A percentile compares a stretch with the other conserved stretches of the same genome.
These are phyloP conservation scores for Sarcophaga rosellei DNA, from an alignment of 2,888 invertebrate genomes.

Conservation along the genomic window DNA sequence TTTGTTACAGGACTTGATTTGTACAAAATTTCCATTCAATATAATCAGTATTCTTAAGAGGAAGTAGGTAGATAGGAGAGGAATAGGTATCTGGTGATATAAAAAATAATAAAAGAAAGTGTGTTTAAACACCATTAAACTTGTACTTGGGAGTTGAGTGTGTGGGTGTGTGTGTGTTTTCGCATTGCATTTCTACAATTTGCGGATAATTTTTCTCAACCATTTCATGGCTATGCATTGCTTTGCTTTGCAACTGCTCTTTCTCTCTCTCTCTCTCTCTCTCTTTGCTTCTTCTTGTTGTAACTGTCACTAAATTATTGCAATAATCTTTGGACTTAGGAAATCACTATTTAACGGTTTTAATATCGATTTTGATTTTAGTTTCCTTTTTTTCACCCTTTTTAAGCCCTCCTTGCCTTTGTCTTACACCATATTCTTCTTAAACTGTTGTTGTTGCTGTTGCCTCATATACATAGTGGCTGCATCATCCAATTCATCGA, in stretches of 20 bases:
- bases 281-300: not conserved
- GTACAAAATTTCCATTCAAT: constrained; percentile 46
- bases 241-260: too few species aligned
- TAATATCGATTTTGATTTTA: too few species aligned
- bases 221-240: constrained; percentile 53
- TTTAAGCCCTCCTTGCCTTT: too few species aligned
- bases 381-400: too few species aligned
- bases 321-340: not conserved
- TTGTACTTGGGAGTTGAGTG: constrained; percentile 48
- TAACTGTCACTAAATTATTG: not conserved
- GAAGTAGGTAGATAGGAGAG: not conserved
- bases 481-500: constrained; percentile 83
- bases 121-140: not conserved
- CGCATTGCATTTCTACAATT: constrained; percentile 45
- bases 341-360: constrained; percentile 7
- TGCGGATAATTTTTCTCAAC: constrained; percentile 30
- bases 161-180: not conserved
- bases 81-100: constrained; percentile 13
- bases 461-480: constrained; percentile 82
- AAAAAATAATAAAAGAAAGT: constrained; percentile 8
- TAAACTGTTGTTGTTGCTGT: constrained; percentile 71
- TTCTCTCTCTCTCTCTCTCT: not conserved
- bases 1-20: constrained; percentile 56
- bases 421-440: too few species aligned
- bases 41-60: not conserved